Conservation (phyloP, 2,888 invertebrate species). For the Dolomedes plantarius region DNA sequence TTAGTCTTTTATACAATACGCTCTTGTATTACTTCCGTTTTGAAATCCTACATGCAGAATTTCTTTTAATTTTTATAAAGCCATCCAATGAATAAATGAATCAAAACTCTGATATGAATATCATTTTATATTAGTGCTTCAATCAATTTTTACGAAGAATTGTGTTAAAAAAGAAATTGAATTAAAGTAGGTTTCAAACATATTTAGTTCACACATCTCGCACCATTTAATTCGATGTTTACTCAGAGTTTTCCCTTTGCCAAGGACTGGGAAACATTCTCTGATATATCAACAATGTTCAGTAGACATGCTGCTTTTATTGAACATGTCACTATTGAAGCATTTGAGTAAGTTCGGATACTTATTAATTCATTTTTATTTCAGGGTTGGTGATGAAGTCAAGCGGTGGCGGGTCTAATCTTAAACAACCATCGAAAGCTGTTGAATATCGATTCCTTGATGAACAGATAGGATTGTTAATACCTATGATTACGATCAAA, state of each 20-base stretch:
- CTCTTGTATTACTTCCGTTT: too few species aligned
- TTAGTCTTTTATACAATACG: too few species aligned
- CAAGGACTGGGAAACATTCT: not conserved
- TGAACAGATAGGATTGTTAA: not conserved
- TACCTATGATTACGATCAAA: not conserved
- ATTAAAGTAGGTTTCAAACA: too few species aligned
- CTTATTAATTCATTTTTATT: not conserved
- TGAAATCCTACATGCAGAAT: too few species aligned
- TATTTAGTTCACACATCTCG: too few species aligned
- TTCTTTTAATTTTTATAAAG: too few species aligned
- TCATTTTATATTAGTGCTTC: too few species aligned
- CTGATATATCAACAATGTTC: not conserved
- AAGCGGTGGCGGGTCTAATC: not conserved
- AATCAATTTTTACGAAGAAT: too few species aligned
- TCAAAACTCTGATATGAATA: too few species aligned
- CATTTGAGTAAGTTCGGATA: not conserved
- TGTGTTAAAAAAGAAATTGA: too few species aligned
- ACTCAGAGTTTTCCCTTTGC: not conserved
- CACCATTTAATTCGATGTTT: not conserved
- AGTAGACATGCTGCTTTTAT: not conserved
- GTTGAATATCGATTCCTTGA: not conserved
- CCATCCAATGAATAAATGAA: too few species aligned
- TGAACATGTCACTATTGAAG: not conserved
- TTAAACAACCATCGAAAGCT: not conserved
- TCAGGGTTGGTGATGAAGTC: not conserved